A percentile compares a stretch with the other conserved stretches of the same genome.
These are phyloP conservation scores for Protobothrops flavoviridis DNA, from an alignment of 2,113 vertebrate genomes.

Conservation along the genomic window DNA sequence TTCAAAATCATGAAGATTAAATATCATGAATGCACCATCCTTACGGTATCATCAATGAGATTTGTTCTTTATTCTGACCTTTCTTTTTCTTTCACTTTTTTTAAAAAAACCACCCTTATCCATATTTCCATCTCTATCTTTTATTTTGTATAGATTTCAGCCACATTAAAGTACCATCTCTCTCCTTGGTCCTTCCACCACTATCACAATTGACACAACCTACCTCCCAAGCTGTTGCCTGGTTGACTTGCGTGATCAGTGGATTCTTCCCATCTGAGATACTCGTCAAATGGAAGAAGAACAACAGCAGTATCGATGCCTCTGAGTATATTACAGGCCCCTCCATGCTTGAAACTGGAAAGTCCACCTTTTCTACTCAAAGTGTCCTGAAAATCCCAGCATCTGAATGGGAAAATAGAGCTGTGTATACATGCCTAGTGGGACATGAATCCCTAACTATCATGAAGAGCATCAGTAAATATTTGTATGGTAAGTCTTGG, in stretches of 20 bases:
- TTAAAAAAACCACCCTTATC: neutral
- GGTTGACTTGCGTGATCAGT: neutral
- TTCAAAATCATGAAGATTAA: neutral
- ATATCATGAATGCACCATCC: neutral
- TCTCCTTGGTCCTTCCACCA: neutral
- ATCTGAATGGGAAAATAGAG: slow-evolving; percentile 19
- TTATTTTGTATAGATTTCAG: neutral
- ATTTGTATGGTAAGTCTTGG: slow-evolving; percentile 7
- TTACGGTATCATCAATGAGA: neutral
- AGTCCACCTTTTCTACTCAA: neutral
- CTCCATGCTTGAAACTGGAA: neutral
- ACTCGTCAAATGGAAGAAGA: slow-evolving; percentile 17
- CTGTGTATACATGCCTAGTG: neutral
- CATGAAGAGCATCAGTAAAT: neutral
- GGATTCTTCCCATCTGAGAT: slow-evolving; percentile 12
- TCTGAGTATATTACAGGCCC: slow-evolving; percentile 2
- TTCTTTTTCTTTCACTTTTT: neutral
- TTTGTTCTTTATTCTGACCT: neutral
- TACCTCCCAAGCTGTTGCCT: neutral
- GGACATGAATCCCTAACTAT: slow-evolving; percentile 9
- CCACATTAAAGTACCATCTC: neutral
- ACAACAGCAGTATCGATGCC: neutral
- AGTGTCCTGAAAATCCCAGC: slow-evolving; percentile 16
- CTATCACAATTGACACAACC: neutral
- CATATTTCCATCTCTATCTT: neutral